Conservation (phyloP, 2,888 invertebrate species). For the Osedax frankpressi region DNA sequence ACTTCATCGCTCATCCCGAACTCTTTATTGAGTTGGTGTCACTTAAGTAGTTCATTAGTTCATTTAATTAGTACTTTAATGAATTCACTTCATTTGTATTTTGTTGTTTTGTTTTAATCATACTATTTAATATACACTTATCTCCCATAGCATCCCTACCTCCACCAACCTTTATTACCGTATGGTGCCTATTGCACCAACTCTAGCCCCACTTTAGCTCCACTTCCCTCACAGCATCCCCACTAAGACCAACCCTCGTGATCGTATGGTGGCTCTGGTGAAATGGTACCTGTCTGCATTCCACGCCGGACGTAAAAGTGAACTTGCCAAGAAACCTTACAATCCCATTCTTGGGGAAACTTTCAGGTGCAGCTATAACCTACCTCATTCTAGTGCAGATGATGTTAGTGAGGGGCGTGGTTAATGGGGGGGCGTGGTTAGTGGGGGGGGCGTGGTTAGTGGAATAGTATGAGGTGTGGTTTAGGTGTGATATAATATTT, state of each 20-base stretch:
- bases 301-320: conserved; percentile 90
- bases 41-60: no score
- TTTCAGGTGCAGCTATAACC: conserved; percentile 55
- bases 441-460: no score
- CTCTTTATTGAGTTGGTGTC: conserved; percentile 55
- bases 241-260: conserved; percentile 69
- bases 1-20: conserved; percentile 98
- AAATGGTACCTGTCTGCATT: conserved; percentile 96
- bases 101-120: no score
- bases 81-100: no score
- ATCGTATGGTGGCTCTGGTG: conserved; percentile 83
- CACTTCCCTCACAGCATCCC: conserved; percentile 68
- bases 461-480: no score
- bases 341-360: conserved; percentile 95
- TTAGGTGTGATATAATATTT: no score
- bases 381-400: conserved; percentile 32
- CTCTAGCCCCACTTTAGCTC: no score
- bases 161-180: background rate
- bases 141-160: no score
- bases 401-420: background rate
- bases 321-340: conserved; percentile 95
- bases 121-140: no score
- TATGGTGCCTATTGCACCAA: background rate
- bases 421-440: no score
- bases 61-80: no score